These are phyloP conservation scores for Cydia pomonella DNA, from an alignment of 1,140 invertebrate genomes.

Conservation along the genomic window DNA sequence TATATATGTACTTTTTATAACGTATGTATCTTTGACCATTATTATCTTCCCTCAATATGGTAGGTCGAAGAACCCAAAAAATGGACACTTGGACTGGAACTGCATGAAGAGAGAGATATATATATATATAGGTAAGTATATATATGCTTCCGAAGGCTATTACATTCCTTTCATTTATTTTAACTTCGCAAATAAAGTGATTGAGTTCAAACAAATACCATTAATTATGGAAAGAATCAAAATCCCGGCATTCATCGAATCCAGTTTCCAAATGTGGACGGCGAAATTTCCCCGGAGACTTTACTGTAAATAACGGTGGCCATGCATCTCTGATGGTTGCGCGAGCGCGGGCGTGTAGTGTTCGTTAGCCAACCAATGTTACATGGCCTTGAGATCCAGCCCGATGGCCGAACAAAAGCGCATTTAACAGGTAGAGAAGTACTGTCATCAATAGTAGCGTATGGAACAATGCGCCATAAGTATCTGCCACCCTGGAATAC, in stretches of 20 bases:
- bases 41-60: too few relatives aligned
- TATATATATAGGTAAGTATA: too few relatives aligned
- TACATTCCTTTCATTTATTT: neutral
- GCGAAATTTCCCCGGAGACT: slow-evolving; percentile 19
- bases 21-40: too few relatives aligned
- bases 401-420: neutral
- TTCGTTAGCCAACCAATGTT: neutral
- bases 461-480: too few relatives aligned
- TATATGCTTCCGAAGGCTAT: neutral
- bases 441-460: too few relatives aligned
- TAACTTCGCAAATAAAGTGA: neutral
- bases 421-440: too few relatives aligned
- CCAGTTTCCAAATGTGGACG: slow-evolving; percentile 28
- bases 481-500: too few relatives aligned
- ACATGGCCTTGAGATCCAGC: neutral
- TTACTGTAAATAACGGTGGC: slow-evolving; percentile 8
- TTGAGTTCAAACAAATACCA: slow-evolving; percentile 9
- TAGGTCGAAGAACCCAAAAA: too few relatives aligned
- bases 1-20: too few relatives aligned
- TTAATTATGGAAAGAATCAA: slow-evolving; percentile 25
- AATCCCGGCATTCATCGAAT: slow-evolving; percentile 6
- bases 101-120: too few relatives aligned
- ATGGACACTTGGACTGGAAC: too few relatives aligned
- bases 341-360: neutral
- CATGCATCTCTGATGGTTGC: neutral